A percentile compares a stretch with the other conserved stretches of the same genome.
These are phyloP conservation scores for Avahi laniger DNA, from an alignment of 2,797 vertebrate genomes.

Conservation along the genomic window DNA sequence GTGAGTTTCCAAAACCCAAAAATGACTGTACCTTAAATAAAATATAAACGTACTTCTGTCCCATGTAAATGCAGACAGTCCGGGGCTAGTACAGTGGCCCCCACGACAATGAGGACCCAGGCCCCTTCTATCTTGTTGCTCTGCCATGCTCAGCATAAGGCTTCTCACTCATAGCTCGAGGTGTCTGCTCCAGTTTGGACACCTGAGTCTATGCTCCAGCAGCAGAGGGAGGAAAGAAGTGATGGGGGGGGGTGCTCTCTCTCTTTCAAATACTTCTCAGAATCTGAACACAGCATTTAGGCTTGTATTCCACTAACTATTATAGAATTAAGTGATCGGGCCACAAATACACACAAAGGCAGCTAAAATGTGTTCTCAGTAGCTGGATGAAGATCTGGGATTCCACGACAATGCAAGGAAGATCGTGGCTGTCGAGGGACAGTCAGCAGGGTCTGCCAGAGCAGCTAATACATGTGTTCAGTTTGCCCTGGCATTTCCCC, in stretches of 20 bases:
- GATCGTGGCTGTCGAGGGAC: background rate
- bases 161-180: background rate
- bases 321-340: background rate
- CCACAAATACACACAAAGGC: background rate
- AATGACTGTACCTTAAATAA: background rate
- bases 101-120: fast-evolving
- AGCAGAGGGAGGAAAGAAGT: background rate
- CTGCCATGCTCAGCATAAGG: background rate
- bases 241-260: background rate
- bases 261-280: background rate
- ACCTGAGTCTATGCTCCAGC: fast-evolving
- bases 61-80: background rate
- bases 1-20: background rate
- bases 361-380: background rate
- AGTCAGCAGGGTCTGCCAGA: background rate
- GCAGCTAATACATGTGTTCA: background rate
- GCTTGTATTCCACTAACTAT: background rate
- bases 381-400: background rate
- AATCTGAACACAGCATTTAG: background rate
- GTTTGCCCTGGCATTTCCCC: background rate
- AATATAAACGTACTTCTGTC: background rate
- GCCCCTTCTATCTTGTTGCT: background rate
- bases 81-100: no score
- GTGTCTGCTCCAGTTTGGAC: background rate
- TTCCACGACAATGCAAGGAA: background rate